phyloP scores from a whole-genome alignment of 2,797 vertebrate genomes.

The Molossus alvarezi region DNA sequence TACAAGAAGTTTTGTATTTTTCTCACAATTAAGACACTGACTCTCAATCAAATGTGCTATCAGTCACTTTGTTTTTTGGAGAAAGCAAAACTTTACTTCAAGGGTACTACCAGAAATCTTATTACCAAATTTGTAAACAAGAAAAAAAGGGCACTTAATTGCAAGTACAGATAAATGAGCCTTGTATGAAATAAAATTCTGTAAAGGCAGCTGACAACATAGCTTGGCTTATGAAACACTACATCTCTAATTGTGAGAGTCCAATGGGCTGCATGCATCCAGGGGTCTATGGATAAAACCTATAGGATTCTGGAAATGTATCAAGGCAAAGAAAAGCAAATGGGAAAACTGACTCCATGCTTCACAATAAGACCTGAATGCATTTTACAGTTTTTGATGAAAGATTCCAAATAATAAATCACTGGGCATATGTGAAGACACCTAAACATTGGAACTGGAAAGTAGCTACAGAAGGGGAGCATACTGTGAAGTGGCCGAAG shows the following conservation, averaged over 20 bases:
- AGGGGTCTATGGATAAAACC: not conserved
- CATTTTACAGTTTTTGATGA: not conserved
- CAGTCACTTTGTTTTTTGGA: not conserved
- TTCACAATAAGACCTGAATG: conserved; percentile 43
- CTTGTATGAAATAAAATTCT: not conserved
- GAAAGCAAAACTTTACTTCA: not conserved
- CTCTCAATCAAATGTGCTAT: not conserved
- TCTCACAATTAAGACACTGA: not conserved
- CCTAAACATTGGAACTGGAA: not conserved
- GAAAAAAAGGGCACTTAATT: not conserved
- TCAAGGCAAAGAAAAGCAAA: not conserved
- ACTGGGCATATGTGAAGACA: too few species aligned
- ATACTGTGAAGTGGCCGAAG: not conserved
- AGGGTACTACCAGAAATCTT: not conserved
- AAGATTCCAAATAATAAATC: not conserved
- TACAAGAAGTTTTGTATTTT: not conserved
- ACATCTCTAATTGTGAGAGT: not conserved
- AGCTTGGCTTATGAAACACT: not conserved
- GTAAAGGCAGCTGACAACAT: not conserved
- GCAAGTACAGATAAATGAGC: not conserved
- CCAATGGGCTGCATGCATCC: not conserved
- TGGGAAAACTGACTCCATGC: not conserved
- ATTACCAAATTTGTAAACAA: not conserved
- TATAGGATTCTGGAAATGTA: not conserved
- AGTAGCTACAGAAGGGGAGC: not conserved